A percentile compares a stretch with the other conserved stretches of the same genome.
Conservation (phyloP, 2,797 vertebrate species). For the Etheostoma perlongum region DNA sequence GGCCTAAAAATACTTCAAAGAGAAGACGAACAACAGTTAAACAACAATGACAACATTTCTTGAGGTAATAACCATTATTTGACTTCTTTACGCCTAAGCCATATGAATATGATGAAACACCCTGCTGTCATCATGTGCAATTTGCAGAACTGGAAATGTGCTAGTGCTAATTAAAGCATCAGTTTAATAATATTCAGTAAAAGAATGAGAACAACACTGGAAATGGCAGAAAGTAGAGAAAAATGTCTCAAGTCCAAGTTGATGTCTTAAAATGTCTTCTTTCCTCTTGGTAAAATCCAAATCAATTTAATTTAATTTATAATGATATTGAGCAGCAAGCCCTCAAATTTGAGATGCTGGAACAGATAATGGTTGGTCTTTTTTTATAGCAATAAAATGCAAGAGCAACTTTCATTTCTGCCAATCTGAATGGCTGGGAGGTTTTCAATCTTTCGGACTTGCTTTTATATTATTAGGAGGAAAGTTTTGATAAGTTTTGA, state of each 20-base stretch:
- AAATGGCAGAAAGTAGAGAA: background rate
- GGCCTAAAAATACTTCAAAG: conserved; percentile 64
- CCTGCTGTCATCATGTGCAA: background rate
- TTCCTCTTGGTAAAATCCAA: background rate
- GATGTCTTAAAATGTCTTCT: background rate
- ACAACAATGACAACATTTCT: conserved; percentile 43
- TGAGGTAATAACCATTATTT: conserved; percentile 42
- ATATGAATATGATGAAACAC: background rate
- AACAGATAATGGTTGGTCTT: too few relatives aligned
- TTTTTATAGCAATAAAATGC: background rate
- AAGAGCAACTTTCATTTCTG: background rate
- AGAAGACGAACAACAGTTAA: conserved; percentile 44
- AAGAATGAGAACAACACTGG: background rate
- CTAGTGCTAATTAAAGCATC: too few relatives aligned
- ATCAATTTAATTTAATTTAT: background rate
- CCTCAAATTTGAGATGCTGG: background rate
- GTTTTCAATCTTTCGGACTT: conserved; percentile 21
- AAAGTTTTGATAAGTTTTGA: conserved; percentile 3
- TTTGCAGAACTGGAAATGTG: background rate
- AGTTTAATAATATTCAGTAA: too few relatives aligned
- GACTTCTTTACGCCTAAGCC: background rate
- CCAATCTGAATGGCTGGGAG: background rate
- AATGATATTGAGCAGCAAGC: background rate
- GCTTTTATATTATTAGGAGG: background rate
- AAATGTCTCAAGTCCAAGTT: background rate